Conservation (phyloP, 1,140 invertebrate genomes). For the Diprion similis region DNA sequence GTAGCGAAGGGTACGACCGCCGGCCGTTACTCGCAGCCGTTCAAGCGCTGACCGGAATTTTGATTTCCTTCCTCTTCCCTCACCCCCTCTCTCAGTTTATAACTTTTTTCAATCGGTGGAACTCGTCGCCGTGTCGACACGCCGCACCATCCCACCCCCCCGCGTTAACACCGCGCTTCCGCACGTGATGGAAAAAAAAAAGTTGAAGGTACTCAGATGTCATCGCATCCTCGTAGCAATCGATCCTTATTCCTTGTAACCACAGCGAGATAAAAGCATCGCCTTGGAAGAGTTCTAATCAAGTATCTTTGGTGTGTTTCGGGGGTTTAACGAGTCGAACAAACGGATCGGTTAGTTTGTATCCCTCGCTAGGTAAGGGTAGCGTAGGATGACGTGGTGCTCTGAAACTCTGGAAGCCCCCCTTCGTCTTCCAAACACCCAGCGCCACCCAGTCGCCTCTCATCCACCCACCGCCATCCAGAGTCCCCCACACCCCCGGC, state of each 20-base stretch:
- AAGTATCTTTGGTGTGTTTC: neutral
- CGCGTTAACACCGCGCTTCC: neutral
- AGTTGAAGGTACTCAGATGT: neutral
- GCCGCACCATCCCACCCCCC: neutral
- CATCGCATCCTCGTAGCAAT: too few species aligned
- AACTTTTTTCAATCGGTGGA: neutral
- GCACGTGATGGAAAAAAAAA: neutral
- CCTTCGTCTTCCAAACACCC: conserved; percentile 52
- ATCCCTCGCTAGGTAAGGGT: conserved; percentile 40
- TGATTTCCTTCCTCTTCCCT: neutral
- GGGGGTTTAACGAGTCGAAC: conserved; percentile 4
- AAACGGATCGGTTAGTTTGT: conserved; percentile 28
- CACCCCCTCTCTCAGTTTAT: neutral
- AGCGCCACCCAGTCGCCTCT: conserved; percentile 20
- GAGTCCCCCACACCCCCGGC: neutral
- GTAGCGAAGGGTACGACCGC: conserved; percentile 52
- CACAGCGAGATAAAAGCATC: too few species aligned
- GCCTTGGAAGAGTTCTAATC: too few species aligned
- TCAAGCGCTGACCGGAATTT: conserved; percentile 32
- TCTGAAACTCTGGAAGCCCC: conserved; percentile 51
- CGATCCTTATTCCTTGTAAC: too few species aligned
- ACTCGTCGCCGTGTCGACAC: neutral
- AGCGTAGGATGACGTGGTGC: conserved; percentile 46
- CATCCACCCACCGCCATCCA: conserved; percentile 6
- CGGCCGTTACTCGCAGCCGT: conserved; percentile 48